Evolutionary conservation across 2,888 invertebrate genomes (phyloP), one percentile per base, ranked within the genome.

Genomic region (Epiblema foenella): DNA sequence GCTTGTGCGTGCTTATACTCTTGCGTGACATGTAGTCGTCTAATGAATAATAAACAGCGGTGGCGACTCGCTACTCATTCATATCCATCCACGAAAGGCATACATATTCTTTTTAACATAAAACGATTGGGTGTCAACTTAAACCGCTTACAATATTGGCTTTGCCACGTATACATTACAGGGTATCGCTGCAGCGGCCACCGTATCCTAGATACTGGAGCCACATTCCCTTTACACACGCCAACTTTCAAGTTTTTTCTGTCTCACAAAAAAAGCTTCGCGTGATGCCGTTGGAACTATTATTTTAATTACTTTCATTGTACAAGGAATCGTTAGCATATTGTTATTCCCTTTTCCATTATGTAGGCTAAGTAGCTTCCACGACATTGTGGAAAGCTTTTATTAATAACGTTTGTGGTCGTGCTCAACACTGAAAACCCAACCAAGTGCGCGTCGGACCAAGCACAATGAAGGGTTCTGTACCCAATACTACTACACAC

Each of bases 11-110:
- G 91, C 89, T 83, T 82, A 79, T 80, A 83, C 84, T 85, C 83
- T 91, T 87, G 91, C 92, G 91, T 92, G 92, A 90, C 89, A 86
- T 86, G 88, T 86, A 85, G 84, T 86, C 90, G 87, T 89, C 90
- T 91, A 89, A 91, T 91, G 91, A 91, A 91, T 91, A 92, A 92
- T 91, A 90, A 92, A 90, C 91, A 90, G 89, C 85, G 79, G 85
- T 86, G 89, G 89, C 86, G 88, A 89, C 85, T 88, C 84, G 86
- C 88, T 86, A 86, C 89, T 91, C 91, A 90, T 90, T 91, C 91
- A 89, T 89, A 90, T 85, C 89, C 89, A 89, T 90, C 87, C 86
- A 89, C 87, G 85, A 84, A 87, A 89, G 82, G 85, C 85, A 85
- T 71, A 71, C 71, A 88, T 91, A 89, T 86, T 86, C 85, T 86